A percentile compares a stretch with the other conserved stretches of the same genome.
Evolutionary conservation across 2,113 vertebrate genomes (phyloP).

Genomic region (Andinoacara biseriatus): DNA sequence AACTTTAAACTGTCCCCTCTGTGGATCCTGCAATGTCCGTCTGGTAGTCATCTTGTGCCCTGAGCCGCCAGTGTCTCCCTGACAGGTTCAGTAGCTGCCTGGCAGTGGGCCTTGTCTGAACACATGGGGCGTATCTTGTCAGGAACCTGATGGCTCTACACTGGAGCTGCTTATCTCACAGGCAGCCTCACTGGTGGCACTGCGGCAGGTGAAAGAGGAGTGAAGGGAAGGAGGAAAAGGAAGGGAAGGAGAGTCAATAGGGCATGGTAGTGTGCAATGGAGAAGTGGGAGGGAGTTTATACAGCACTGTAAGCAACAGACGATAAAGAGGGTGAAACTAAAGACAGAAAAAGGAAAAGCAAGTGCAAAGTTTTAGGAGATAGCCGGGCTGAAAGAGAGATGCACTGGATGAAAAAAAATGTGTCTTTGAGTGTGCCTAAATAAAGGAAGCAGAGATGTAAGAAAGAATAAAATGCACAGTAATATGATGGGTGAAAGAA

Average conservation of each 20-base stretch:
- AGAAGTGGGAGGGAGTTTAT: background rate
- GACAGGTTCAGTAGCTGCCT: constrained; percentile 71
- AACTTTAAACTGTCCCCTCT: constrained; percentile 56
- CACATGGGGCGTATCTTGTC: constrained; percentile 67
- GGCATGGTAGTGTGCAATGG: constrained; percentile 12
- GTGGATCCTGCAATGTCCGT: constrained; percentile 25
- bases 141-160: constrained; percentile 68
- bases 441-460: constrained; percentile 35
- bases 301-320: background rate
- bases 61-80: constrained; percentile 60
- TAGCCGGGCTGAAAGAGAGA: constrained; percentile 12
- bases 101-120: constrained; percentile 68
- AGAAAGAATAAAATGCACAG: constrained; percentile 13
- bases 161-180: constrained; percentile 68
- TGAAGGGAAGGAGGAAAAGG: background rate
- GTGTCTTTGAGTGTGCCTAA: constrained; percentile 17
- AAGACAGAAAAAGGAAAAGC: constrained; percentile 15
- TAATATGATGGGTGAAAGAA: background rate
- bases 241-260: constrained; percentile 10
- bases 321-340: constrained; percentile 14
- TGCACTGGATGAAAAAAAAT: background rate
- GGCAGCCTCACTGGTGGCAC: constrained; percentile 46
- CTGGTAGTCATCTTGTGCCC: constrained; percentile 63
- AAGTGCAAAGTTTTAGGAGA: constrained; percentile 32
- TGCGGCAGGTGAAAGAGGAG: constrained; percentile 51